These are phyloP conservation scores for Phalloptychus januarius DNA, from an alignment of 2,797 vertebrate species.

Conservation along the genomic window DNA sequence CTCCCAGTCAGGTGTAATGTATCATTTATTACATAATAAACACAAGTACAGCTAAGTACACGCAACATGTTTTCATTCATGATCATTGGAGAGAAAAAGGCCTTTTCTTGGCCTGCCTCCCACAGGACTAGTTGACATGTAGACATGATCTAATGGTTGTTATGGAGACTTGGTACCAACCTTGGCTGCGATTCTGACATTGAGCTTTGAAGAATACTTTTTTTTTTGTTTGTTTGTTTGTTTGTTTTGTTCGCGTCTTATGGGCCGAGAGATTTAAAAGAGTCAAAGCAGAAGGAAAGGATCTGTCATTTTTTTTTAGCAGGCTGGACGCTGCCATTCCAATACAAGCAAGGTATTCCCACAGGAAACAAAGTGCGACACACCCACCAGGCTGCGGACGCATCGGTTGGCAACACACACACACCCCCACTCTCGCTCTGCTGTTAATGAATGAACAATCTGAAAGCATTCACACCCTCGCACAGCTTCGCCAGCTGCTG, in stretches of 20 bases:
- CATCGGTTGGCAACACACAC: constrained; percentile 34
- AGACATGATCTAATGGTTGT: not conserved
- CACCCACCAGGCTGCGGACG: not conserved
- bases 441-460: constrained; percentile 34
- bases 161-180: not conserved
- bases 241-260: too few species aligned
- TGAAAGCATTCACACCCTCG: constrained; percentile 23
- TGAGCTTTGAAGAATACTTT: not conserved
- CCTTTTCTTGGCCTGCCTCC: not conserved
- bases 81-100: not conserved
- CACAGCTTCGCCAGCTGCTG: constrained; percentile 16
- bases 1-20: not conserved
- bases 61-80: not conserved
- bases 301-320: not conserved
- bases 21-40: not conserved
- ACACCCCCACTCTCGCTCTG: not conserved
- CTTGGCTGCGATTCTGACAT: not conserved
- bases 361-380: not conserved
- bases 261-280: too few species aligned
- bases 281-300: not conserved
- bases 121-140: not conserved
- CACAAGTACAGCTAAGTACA: not conserved
- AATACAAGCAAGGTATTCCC: not conserved
- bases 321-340: not conserved
- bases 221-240: too few species aligned